These are phyloP conservation scores for Macropodus opercularis DNA, from an alignment of 2,797 vertebrate genomes.

Conservation along the genomic window DNA sequence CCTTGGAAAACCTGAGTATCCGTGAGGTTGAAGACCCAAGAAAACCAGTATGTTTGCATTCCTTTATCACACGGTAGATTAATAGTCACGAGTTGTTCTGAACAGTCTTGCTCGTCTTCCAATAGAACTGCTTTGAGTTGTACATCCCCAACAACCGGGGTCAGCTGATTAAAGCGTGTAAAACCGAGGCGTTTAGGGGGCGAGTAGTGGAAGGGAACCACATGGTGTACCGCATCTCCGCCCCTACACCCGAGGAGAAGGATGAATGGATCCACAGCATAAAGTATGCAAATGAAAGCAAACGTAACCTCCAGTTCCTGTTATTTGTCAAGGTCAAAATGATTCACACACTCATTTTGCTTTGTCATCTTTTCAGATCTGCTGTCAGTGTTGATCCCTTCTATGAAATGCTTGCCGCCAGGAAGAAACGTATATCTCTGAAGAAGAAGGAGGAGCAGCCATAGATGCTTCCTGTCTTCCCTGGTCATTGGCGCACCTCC, in stretches of 20 bases:
- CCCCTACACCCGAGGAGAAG: constrained; percentile 93
- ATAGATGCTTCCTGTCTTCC: constrained; percentile 62
- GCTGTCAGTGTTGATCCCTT: constrained; percentile 95
- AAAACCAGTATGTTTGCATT: constrained; percentile 84
- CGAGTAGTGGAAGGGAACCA: constrained; percentile 95
- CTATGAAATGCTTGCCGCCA: constrained; percentile 94
- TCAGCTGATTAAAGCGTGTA: constrained; percentile 94
- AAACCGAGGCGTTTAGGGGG: constrained; percentile 89
- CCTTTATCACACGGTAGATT: background rate
- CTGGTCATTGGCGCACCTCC: constrained; percentile 32
- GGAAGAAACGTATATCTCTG: constrained; percentile 94
- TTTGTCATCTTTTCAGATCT: constrained; percentile 78
- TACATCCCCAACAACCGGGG: constrained; percentile 97
- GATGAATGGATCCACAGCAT: constrained; percentile 96
- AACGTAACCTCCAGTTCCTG: background rate
- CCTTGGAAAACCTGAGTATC: constrained; percentile 93
- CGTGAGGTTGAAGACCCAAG: constrained; percentile 95
- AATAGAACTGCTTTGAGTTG: constrained; percentile 94
- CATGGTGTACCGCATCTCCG: constrained; percentile 90
- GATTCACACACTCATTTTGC: background rate
- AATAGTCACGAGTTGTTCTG: background rate
- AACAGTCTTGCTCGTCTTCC: background rate
- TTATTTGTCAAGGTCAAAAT: background rate
- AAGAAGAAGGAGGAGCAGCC: constrained; percentile 93
- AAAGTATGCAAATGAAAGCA: constrained; percentile 78